These are phyloP conservation scores for Loris lydekkerianus DNA, from an alignment of 2,797 vertebrate genomes.

Conservation along the genomic window DNA sequence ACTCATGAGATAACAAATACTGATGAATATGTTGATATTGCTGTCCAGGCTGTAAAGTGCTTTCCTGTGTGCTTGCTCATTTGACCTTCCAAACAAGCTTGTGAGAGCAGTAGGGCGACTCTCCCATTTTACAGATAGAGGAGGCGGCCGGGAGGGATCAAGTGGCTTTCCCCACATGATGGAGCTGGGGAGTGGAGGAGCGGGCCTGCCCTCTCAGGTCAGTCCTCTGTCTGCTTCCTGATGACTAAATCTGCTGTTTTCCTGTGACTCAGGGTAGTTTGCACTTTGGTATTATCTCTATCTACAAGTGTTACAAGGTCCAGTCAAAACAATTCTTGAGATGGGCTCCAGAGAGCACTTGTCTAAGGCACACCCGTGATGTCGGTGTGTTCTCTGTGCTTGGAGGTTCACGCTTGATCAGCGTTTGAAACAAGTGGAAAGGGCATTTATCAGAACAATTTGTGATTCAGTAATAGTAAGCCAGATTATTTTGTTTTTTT, in stretches of 20 bases:
- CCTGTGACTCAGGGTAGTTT: constrained; percentile 62
- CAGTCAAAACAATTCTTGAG: constrained; percentile 49
- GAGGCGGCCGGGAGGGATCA: not conserved
- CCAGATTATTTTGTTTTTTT: not conserved
- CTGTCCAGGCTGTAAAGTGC: not conserved
- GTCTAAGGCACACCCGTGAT: not conserved
- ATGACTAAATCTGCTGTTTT: constrained; percentile 60
- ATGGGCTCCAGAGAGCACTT: not conserved
- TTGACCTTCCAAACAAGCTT: constrained; percentile 32
- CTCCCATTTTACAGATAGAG: constrained; percentile 66
- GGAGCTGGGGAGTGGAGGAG: not conserved
- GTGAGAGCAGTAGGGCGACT: not conserved
- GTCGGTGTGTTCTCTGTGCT: not conserved
- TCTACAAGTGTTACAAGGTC: constrained; percentile 38
- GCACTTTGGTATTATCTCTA: constrained; percentile 44
- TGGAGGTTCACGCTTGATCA: constrained; percentile 50
- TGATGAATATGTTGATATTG: not conserved
- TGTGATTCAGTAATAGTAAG: not conserved
- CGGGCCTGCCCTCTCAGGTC: not conserved
- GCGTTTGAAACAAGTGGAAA: not conserved
- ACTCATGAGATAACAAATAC: not conserved
- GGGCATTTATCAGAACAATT: constrained; percentile 55
- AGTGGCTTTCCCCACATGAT: not conserved
- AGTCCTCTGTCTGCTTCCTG: constrained; percentile 43
- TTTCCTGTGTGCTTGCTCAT: constrained; percentile 15